These are phyloP conservation scores for Campylorhamphus procurvoides DNA, from an alignment of 2,113 vertebrate species.

Conservation along the genomic window DNA sequence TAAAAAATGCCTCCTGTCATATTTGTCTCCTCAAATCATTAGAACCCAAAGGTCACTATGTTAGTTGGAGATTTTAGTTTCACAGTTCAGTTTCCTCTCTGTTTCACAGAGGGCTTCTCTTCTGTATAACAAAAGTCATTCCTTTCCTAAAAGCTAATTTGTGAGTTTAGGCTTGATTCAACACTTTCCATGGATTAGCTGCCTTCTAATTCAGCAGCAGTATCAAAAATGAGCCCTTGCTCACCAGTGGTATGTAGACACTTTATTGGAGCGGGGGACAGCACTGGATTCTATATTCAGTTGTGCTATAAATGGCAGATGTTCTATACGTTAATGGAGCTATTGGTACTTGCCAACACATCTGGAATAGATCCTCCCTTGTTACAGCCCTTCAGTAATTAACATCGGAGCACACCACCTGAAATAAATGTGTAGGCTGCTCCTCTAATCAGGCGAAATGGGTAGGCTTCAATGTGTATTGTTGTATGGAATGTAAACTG, in stretches of 20 bases:
- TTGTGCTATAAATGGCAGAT: background rate
- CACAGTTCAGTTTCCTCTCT: background rate
- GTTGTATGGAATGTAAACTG: background rate
- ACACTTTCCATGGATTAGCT: background rate
- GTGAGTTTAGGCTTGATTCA: background rate
- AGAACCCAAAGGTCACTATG: constrained; percentile 48
- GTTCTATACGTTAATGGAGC: background rate
- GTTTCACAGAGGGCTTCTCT: constrained; percentile 23
- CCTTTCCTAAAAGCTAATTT: constrained; percentile 59
- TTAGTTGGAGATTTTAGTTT: constrained; percentile 9
- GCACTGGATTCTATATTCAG: accelerated
- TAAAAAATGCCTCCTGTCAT: constrained; percentile 32
- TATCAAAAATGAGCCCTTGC: background rate
- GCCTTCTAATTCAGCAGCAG: background rate
- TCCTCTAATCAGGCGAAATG: background rate
- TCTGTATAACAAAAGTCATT: background rate
- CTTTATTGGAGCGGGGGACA: background rate
- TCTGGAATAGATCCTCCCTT: background rate
- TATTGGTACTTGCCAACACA: background rate
- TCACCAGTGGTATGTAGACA: accelerated
- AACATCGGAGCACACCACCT: background rate
- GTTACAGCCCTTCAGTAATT: background rate
- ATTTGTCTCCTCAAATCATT: constrained; percentile 34
- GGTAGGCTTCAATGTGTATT: accelerated
- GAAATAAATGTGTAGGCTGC: background rate